Conservation (phyloP, 2,113 vertebrate species). For the Isichthys henryi region DNA sequence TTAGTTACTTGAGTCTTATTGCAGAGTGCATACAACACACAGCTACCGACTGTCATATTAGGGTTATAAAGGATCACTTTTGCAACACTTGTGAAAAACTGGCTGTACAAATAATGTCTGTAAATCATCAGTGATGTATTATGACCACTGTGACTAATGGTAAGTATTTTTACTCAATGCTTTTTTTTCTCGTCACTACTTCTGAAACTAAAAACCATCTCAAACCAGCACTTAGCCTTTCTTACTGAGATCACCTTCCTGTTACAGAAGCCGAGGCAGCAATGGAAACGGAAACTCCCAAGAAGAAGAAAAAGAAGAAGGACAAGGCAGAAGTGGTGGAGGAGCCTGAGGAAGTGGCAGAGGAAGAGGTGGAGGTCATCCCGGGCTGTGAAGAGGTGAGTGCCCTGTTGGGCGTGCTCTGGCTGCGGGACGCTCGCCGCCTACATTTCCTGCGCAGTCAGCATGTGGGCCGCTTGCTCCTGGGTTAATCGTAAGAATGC, state of each 20-base stretch:
- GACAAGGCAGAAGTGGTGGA: constrained; percentile 46
- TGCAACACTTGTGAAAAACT: neutral
- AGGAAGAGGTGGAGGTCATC: constrained; percentile 26
- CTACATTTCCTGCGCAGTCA: neutral
- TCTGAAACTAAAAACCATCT: neutral
- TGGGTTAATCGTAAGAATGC: neutral
- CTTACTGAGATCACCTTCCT: neutral
- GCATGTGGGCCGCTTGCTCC: neutral
- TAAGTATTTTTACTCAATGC: neutral
- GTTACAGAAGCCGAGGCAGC: constrained; percentile 30
- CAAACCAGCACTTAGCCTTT: neutral
- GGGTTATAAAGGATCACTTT: neutral
- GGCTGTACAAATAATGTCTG: neutral
- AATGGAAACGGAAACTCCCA: constrained; percentile 48
- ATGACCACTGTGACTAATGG: neutral
- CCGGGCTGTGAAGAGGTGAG: constrained; percentile 42
- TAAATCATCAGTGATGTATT: neutral
- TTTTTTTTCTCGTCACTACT: neutral
- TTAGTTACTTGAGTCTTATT: neutral
- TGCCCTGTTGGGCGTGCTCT: neutral
- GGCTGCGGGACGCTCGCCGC: neutral
- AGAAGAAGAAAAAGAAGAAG: constrained; percentile 84
- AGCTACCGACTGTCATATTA: neutral
- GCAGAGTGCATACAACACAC: neutral
- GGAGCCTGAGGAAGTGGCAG: constrained; percentile 30